Percentiles rank a stretch among this genome's conserved stretches.
phyloP scores from a whole-genome alignment of 2,797 vertebrate genomes.

The Ciconia nigra region DNA sequence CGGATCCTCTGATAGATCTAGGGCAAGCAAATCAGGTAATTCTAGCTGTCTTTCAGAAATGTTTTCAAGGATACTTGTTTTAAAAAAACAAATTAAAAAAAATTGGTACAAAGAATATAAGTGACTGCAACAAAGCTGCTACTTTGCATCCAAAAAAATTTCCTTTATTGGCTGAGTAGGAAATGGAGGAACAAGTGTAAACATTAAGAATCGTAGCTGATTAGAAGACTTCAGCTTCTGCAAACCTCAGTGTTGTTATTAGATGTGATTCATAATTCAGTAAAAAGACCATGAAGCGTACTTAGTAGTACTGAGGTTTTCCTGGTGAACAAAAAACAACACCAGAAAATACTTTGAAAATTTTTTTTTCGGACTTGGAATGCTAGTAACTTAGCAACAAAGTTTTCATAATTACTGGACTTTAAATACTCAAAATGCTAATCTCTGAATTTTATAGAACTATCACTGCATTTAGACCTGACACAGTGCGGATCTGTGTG shows the following conservation, averaged over 20 bases:
- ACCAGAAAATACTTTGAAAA: not conserved
- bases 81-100: not conserved
- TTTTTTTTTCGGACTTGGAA: not conserved
- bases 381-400: not conserved
- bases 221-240: not conserved
- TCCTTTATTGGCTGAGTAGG: not conserved
- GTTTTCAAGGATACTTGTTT: not conserved
- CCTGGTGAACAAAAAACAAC: not conserved
- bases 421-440: not conserved
- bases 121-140: not conserved
- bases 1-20: conserved; percentile 65
- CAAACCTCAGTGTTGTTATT: not conserved
- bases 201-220: not conserved
- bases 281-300: not conserved
- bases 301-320: not conserved
- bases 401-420: not conserved
- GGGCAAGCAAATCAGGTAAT: conserved; percentile 76
- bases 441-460: not conserved
- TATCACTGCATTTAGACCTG: not conserved
- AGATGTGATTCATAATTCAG: not conserved
- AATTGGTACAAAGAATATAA: not conserved
- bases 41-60: not conserved
- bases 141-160: not conserved
- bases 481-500: not conserved
- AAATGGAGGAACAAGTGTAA: not conserved